phyloP scores from a whole-genome alignment of 2,888 invertebrate genomes.

The Cephalotes varians region DNA sequence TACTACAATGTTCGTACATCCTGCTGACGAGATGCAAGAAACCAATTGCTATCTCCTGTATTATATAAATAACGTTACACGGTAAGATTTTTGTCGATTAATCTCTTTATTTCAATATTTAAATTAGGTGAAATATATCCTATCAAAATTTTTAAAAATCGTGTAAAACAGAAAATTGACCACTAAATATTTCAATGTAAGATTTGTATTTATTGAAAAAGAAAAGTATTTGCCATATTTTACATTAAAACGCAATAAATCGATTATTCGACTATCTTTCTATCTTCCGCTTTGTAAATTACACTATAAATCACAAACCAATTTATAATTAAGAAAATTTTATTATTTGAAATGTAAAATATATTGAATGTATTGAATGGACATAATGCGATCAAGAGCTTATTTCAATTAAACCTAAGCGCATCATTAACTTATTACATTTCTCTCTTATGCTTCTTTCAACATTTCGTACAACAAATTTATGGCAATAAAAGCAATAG shows the following conservation, averaged over 20 bases:
- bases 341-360: not conserved
- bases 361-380: not conserved
- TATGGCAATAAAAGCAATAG: not conserved
- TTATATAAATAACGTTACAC: conserved; percentile 18
- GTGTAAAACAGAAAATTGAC: not conserved
- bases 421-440: not conserved
- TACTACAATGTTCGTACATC: conserved; percentile 39
- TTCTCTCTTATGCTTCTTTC: not conserved
- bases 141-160: conserved; percentile 13
- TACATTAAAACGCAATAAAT: conserved; percentile 7
- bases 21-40: conserved; percentile 41
- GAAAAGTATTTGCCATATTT: not conserved
- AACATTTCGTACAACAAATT: not conserved
- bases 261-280: not conserved
- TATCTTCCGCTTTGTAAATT: not conserved
- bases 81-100: not conserved
- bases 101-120: conserved; percentile 18
- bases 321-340: conserved; percentile 4
- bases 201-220: not conserved
- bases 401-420: not conserved
- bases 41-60: conserved; percentile 39
- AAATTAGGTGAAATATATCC: not conserved
- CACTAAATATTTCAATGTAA: not conserved
- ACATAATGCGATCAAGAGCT: not conserved
- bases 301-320: conserved; percentile 11